phyloP scores from a whole-genome alignment of 2,113 vertebrate species.

The Trachemys scripta region DNA sequence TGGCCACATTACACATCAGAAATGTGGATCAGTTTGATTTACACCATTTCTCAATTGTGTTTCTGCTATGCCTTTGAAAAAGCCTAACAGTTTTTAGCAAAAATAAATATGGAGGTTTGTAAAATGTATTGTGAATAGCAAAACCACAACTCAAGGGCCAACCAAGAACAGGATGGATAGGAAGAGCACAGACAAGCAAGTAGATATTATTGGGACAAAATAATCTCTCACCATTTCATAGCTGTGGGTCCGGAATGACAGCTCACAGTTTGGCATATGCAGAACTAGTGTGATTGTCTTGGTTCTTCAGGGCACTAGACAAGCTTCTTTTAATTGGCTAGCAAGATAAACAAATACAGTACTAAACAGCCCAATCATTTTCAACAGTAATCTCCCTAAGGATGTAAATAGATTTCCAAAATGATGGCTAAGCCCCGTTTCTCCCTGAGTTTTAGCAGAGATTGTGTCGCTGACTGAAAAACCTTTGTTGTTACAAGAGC shows the following conservation, averaged over 20 bases:
- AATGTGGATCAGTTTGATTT: slow-evolving; percentile 78
- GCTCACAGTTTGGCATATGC: not conserved
- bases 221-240: slow-evolving; percentile 19
- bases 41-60: slow-evolving; percentile 64
- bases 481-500: slow-evolving; percentile 70
- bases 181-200: slow-evolving; percentile 42
- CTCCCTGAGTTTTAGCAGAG: slow-evolving; percentile 65
- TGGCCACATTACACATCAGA: slow-evolving; percentile 62
- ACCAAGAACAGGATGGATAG: slow-evolving; percentile 35
- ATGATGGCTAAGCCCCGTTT: slow-evolving; percentile 67
- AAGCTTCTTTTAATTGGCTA: slow-evolving; percentile 53
- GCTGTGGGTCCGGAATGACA: not conserved
- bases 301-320: not conserved
- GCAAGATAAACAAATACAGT: slow-evolving; percentile 24
- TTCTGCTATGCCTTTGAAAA: slow-evolving; percentile 77
- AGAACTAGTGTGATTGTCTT: not conserved
- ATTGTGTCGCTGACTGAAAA: slow-evolving; percentile 67
- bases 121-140: slow-evolving; percentile 61
- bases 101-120: slow-evolving; percentile 69
- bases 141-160: slow-evolving; percentile 50
- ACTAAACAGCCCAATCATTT: slow-evolving; percentile 56
- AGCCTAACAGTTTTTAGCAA: slow-evolving; percentile 60
- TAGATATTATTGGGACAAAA: slow-evolving; percentile 32
- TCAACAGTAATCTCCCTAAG: slow-evolving; percentile 75
- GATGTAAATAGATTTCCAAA: slow-evolving; percentile 66